These are phyloP conservation scores for Rotaria socialis DNA, from an alignment of 2,888 invertebrate genomes.

Conservation along the genomic window DNA sequence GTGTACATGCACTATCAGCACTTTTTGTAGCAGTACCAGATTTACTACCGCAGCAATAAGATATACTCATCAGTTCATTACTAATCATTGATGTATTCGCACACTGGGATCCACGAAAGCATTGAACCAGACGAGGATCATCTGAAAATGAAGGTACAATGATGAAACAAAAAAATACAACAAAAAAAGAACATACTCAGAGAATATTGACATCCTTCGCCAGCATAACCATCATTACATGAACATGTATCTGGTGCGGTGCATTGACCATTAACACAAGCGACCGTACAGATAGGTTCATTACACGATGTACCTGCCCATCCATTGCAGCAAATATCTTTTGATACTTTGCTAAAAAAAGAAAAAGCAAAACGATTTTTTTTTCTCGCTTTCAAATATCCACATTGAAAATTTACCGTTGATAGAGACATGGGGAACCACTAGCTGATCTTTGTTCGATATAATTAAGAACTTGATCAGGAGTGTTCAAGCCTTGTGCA, in stretches of 20 bases:
- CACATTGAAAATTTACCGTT: background rate
- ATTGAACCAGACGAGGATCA: constrained; percentile 28
- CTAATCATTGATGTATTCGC: background rate
- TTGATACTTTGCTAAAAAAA: background rate
- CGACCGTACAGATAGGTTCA: background rate
- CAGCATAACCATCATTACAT: background rate
- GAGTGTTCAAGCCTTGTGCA: constrained; percentile 12
- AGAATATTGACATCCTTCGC: constrained; percentile 22
- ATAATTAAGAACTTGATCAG: constrained; percentile 30
- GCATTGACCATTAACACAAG: constrained; percentile 35
- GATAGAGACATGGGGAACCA: constrained; percentile 28
- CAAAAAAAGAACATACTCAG: background rate
- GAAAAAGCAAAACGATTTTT: background rate
- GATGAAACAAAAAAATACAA: background rate
- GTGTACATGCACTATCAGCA: background rate
- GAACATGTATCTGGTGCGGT: background rate
- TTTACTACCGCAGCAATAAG: background rate
- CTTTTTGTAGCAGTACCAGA: background rate
- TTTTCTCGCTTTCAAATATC: background rate
- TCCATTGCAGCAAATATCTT: constrained; percentile 36
- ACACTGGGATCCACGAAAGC: background rate
- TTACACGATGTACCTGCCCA: constrained; percentile 36
- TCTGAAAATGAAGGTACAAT: background rate
- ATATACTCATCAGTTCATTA: background rate
- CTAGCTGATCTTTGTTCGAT: background rate